Conservation (phyloP, 2,797 vertebrate species). For the Anniella stebbinsi region DNA sequence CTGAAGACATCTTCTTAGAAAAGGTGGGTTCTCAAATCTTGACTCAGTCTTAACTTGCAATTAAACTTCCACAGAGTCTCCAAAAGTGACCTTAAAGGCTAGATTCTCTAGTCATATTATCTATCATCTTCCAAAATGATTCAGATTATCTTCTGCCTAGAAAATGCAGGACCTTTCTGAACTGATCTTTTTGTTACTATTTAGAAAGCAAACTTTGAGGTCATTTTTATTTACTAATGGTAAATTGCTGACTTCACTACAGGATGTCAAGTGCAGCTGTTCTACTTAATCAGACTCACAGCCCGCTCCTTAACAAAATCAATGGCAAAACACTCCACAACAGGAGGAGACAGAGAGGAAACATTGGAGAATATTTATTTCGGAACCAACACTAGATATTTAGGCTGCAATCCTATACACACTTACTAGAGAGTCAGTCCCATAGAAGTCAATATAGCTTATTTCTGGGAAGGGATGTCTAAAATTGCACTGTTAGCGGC, state of each 20-base stretch:
- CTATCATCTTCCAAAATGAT: background rate
- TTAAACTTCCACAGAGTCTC: background rate
- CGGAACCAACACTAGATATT: conserved; percentile 5
- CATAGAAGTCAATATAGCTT: too few species aligned
- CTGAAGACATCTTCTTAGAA: background rate
- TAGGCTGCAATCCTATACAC: too few species aligned
- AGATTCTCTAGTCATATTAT: background rate
- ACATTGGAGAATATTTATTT: conserved; percentile 25
- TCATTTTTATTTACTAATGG: background rate
- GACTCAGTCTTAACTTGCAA: background rate
- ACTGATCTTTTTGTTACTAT: background rate
- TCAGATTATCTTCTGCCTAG: background rate
- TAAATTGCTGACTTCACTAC: background rate
- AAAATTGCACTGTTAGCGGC: background rate
- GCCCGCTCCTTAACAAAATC: conserved; percentile 31
- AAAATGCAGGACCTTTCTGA: background rate
- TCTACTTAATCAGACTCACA: conserved; percentile 31
- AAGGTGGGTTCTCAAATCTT: background rate
- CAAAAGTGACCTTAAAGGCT: background rate
- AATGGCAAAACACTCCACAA: conserved; percentile 10
- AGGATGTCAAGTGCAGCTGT: background rate
- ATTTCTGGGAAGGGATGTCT: too few species aligned
- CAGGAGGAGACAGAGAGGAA: background rate
- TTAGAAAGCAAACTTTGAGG: conserved; percentile 16
- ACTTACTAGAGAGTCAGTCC: too few species aligned